These are phyloP conservation scores for Peromyscus polionotus DNA, from an alignment of 2,113 vertebrate species.

Conservation along the genomic window DNA sequence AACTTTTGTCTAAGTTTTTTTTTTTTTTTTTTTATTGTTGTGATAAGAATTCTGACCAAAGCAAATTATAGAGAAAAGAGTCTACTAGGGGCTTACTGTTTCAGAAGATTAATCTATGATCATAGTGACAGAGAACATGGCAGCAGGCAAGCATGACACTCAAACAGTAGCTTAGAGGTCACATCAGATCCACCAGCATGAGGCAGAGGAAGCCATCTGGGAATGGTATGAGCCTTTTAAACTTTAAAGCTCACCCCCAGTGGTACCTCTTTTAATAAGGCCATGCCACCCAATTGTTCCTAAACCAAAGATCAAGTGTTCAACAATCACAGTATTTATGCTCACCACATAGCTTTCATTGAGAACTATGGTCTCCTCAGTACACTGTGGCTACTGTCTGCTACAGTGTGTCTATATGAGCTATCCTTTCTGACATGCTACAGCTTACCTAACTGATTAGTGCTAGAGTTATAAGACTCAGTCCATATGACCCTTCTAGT, in stretches of 20 bases:
- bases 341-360: not conserved
- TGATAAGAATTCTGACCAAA: not conserved
- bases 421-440: not conserved
- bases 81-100: not conserved
- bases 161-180: not conserved
- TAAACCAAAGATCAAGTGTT: not conserved
- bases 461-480: not conserved
- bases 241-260: not conserved
- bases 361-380: fast-evolving
- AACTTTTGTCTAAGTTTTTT: not conserved
- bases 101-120: not conserved
- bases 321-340: not conserved
- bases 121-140: not conserved
- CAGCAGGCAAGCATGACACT: not conserved
- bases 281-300: no score
- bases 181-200: no score
- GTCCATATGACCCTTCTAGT: not conserved
- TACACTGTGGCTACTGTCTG: not conserved
- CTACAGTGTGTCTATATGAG: fast-evolving
- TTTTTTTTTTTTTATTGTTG: not conserved
- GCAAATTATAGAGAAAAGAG: not conserved
- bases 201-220: not conserved
- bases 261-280: not conserved
- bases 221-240: not conserved
- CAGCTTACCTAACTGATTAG: not conserved